These are phyloP conservation scores for Heteropelma amictum DNA, from an alignment of 2,888 invertebrate species.

Conservation along the genomic window DNA sequence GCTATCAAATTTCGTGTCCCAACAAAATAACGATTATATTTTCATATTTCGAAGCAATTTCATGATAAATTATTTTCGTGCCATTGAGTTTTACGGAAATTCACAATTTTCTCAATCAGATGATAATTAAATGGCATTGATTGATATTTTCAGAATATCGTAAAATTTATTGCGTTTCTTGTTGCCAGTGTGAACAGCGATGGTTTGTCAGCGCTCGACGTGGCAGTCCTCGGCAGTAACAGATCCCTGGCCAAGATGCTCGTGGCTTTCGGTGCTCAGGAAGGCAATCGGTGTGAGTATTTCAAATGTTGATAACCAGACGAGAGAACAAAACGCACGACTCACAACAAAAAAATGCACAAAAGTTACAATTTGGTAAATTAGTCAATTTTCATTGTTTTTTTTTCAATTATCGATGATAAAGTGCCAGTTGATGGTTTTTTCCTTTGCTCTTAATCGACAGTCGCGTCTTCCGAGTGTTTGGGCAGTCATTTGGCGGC, in stretches of 20 bases:
- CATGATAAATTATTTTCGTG: no score
- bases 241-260: constrained; percentile 93
- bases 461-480: constrained; percentile 86
- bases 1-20: no score
- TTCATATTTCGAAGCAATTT: no score
- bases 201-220: constrained; percentile 93
- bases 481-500: constrained; percentile 87
- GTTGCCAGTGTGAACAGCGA: constrained; percentile 91
- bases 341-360: no score
- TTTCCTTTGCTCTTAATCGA: constrained; percentile 53
- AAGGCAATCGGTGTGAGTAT: constrained; percentile 90
- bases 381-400: background rate
- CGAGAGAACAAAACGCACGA: no score
- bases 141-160: background rate
- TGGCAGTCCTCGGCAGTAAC: constrained; percentile 95
- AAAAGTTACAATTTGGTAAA: no score
- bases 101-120: no score
- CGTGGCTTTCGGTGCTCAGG: constrained; percentile 90
- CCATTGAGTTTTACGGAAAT: no score
- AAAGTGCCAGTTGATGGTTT: background rate
- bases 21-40: no score
- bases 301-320: background rate
- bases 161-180: background rate
- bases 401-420: background rate
- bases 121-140: background rate